phyloP scores from a whole-genome alignment of 2,113 vertebrate species.

The Picathartes gymnocephalus region DNA sequence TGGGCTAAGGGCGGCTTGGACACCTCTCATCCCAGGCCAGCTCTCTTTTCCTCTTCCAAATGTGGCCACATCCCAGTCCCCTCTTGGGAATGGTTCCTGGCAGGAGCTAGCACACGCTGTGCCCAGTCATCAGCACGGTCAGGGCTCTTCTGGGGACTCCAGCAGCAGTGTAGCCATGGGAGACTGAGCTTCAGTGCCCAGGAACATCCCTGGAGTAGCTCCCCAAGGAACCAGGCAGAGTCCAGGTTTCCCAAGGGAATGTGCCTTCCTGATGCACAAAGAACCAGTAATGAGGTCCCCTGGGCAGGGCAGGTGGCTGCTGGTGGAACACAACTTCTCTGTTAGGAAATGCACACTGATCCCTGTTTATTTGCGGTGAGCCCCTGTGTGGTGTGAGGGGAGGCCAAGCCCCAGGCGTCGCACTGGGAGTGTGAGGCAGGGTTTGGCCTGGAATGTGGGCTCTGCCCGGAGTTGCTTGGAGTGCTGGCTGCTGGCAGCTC shows the following conservation, averaged over 20 bases:
- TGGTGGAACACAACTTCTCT: not conserved
- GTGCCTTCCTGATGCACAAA: rapidly evolving
- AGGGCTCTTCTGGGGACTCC: not conserved
- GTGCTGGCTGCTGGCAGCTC: not conserved
- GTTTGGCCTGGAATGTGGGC: not conserved
- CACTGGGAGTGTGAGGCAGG: not conserved
- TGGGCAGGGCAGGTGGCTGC: not conserved
- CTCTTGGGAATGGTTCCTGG: not conserved
- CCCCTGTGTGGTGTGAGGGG: not conserved
- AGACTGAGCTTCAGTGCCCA: rapidly evolving
- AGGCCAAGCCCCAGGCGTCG: not conserved
- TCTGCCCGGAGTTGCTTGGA: not conserved
- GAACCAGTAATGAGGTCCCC: rapidly evolving
- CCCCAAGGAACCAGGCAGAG: rapidly evolving
- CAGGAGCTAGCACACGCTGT: rapidly evolving
- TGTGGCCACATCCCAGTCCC: not conserved
- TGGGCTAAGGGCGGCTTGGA: rapidly evolving
- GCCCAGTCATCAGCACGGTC: rapidly evolving
- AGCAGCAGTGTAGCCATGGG: not conserved
- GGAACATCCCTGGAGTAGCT: not conserved
- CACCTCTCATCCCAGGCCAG: not conserved
- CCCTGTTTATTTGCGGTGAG: not conserved
- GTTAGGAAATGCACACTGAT: not conserved
- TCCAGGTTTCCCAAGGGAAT: not conserved
- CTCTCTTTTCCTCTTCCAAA: not conserved